Percentiles rank a stretch among this genome's conserved stretches.
Conservation (phyloP, 2,113 vertebrate species). For the Cyrtonyx montezumae region DNA sequence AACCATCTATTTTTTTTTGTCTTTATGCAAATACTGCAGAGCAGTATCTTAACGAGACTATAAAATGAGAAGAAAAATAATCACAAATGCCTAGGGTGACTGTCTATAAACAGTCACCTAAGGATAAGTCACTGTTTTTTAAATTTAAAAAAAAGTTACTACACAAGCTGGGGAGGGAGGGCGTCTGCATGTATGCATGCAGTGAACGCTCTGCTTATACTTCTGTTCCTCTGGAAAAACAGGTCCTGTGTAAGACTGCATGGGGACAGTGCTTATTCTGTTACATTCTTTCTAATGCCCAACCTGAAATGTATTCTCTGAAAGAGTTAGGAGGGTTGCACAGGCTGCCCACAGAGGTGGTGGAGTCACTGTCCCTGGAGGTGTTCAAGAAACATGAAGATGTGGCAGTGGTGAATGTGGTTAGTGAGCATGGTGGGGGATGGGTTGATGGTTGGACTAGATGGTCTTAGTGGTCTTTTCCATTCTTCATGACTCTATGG, state of each 20-base stretch:
- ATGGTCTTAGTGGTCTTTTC: no score
- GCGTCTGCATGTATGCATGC: neutral
- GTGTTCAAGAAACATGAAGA: no score
- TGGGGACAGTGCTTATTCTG: neutral
- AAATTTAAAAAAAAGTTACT: neutral
- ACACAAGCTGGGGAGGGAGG: neutral
- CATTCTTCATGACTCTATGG: no score
- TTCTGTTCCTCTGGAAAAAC: neutral
- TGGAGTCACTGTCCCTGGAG: no score
- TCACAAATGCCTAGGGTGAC: neutral
- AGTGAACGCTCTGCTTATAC: neutral
- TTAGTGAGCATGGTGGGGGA: no score
- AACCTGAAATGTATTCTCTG: no score
- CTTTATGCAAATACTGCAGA: neutral
- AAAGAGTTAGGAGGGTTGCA: no score
- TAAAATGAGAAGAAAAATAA: neutral
- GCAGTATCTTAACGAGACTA: neutral
- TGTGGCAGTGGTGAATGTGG: no score
- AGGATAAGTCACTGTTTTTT: neutral
- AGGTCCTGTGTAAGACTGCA: neutral
- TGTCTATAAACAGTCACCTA: neutral
- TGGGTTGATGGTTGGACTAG: no score
- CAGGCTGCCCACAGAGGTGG: no score
- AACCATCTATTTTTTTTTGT: neutral
- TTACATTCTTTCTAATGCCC: no score